Conservation (phyloP, 2,113 vertebrate genomes). For the Aptenodytes forsteri region DNA sequence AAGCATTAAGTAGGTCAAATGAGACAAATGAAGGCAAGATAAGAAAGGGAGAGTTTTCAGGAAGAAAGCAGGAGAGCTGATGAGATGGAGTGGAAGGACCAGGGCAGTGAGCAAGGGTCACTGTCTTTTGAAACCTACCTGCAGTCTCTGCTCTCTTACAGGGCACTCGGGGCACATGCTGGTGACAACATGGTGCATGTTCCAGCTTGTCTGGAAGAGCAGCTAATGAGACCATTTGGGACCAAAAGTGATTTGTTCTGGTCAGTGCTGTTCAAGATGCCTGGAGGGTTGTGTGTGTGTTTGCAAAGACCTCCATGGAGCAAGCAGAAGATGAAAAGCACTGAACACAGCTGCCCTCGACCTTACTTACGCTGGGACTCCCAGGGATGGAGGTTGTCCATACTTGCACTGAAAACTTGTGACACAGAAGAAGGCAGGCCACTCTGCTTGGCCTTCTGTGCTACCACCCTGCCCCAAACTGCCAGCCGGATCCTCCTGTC, state of each 20-base stretch:
- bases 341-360: not conserved
- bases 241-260: not conserved
- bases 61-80: not conserved
- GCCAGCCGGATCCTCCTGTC: not conserved
- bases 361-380: not conserved
- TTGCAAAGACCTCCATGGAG: not conserved
- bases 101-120: not conserved
- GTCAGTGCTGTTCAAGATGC: not conserved
- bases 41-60: not conserved
- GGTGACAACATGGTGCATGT: not conserved
- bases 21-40: not conserved
- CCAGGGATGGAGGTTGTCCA: not conserved
- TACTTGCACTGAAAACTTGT: not conserved
- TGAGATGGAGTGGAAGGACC: not conserved
- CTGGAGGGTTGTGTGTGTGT: not conserved
- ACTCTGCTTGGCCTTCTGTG: not conserved
- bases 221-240: not conserved
- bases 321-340: not conserved
- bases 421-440: not conserved
- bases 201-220: not conserved
- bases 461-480: not conserved
- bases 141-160: not conserved
- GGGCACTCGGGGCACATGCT: not conserved
- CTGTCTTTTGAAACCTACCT: not conserved
- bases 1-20: conserved; percentile 40